phyloP scores from a whole-genome alignment of 2,797 vertebrate species.

The Hozukius guyotensis region DNA sequence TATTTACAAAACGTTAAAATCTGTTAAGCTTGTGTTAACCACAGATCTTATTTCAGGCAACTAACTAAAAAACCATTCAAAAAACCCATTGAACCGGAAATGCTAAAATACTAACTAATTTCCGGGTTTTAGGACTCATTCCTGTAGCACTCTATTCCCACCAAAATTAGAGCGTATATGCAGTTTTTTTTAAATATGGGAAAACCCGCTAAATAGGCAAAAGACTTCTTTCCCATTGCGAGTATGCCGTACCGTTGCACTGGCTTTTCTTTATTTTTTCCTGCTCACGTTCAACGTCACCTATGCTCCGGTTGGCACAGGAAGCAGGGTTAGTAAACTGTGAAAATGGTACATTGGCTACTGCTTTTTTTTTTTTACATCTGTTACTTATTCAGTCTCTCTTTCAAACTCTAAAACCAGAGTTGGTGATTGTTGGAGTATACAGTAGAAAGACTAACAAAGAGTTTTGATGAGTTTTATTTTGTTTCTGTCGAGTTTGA shows the following conservation, averaged over 20 bases:
- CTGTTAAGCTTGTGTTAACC: too few species aligned
- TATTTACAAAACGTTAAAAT: background rate
- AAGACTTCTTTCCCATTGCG: background rate
- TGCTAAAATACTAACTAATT: background rate
- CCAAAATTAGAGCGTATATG: background rate
- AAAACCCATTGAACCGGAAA: background rate
- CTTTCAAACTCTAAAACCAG: background rate
- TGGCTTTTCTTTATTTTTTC: too few species aligned
- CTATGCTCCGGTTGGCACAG: too few species aligned
- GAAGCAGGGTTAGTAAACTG: background rate
- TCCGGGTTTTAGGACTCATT: background rate
- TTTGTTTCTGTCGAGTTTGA: background rate
- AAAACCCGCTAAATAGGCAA: background rate
- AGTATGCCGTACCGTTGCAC: too few species aligned
- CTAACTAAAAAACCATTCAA: background rate
- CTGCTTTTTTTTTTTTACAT: background rate
- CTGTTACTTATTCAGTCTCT: background rate
- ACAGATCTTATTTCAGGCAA: background rate
- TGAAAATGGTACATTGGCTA: background rate
- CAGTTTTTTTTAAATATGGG: background rate
- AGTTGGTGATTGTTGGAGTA: background rate
- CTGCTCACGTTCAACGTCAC: background rate
- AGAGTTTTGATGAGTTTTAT: background rate
- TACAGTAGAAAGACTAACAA: background rate
- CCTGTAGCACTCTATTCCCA: background rate